Evolutionary conservation across 2,888 invertebrate genomes (phyloP), one percentile per base, ranked within the genome.

Genomic region (Sphaeridia pumilis): DNA sequence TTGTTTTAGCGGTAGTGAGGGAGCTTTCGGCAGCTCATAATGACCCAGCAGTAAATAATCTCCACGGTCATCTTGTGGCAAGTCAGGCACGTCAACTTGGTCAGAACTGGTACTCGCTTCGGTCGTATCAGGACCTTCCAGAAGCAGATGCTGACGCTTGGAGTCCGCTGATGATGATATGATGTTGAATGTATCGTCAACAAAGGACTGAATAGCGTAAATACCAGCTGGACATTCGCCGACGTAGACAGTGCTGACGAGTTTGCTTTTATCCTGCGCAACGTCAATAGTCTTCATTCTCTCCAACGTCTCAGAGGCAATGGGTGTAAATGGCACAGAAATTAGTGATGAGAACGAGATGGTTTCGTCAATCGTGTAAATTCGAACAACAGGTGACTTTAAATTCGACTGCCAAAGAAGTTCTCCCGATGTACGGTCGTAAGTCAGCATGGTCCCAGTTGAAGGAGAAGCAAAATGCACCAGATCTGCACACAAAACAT

Each of bases 381-480:
- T 81, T 0, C 88, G 92, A 45, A 95, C 85, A 0, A 95, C 83
- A 0, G 95, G 94, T 38, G 90, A 89, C 49, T 81, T 82, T 35
- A 90, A 78, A 70, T 93, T 84, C 45, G 80, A 78, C 59, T 87
- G 82, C 95, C 95, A 97, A 22, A 88, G 72, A 46, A 89, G 75
- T 57, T 81, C 80, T 0, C 90, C 89, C n/a, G 80, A 76, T 66
- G 80, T 78, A 43, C 84, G 79, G 67, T 90, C 85, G 58, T 94
- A 76, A 0, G 93, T 92, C 61, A 89, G 80, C 27, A 92, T 77
- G 50, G 83, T 77, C 0, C 94, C 94, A 63, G 81, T 84, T 1
- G 89, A 88, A 62, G 90, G 92, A 0, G 89, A 87, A 0, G 92
- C 82, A 69, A 93, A 85, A 70, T 94, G 93, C 12, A 85, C 80